A percentile compares a stretch with the other conserved stretches of the same genome.
These are phyloP conservation scores for Camponotus fellah DNA, from an alignment of 2,888 invertebrate genomes.

Conservation along the genomic window DNA sequence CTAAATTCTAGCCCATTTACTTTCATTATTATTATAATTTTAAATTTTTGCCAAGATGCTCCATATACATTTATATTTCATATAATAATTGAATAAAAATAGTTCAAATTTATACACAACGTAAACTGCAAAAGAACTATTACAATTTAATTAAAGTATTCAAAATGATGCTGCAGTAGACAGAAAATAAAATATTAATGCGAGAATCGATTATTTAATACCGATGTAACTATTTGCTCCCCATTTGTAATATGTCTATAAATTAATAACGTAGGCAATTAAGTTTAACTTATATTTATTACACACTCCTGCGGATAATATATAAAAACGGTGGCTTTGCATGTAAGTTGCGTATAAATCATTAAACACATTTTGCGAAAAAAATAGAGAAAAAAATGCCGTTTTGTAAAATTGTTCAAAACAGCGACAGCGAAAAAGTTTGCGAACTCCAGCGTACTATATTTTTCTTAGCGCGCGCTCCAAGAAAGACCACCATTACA, in stretches of 20 bases:
- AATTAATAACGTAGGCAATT: constrained; percentile 24
- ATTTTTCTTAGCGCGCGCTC: constrained; percentile 52
- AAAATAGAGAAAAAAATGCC: neutral
- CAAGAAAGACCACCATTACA: constrained; percentile 41
- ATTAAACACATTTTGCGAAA: neutral
- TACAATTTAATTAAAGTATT: constrained; percentile 23
- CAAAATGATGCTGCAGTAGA: neutral
- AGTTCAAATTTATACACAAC: neutral
- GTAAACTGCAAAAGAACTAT: neutral
- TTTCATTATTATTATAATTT: neutral
- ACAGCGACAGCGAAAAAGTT: neutral
- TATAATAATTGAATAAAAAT: neutral
- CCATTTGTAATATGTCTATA: neutral
- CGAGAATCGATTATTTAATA: constrained; percentile 2
- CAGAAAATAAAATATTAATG: constrained; percentile 14
- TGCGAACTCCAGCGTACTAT: constrained; percentile 6
- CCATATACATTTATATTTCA: neutral
- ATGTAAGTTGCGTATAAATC: neutral
- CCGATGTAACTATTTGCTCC: neutral
- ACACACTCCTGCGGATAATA: constrained; percentile 28
- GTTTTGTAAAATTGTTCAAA: constrained; percentile 14
- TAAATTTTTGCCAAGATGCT: neutral
- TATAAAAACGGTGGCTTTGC: constrained; percentile 12
- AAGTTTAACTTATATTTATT: constrained; percentile 24
- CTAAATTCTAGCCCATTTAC: neutral